Evolutionary conservation across 2,113 vertebrate species (phyloP).

Genomic region (Atrichornis clamosus): DNA sequence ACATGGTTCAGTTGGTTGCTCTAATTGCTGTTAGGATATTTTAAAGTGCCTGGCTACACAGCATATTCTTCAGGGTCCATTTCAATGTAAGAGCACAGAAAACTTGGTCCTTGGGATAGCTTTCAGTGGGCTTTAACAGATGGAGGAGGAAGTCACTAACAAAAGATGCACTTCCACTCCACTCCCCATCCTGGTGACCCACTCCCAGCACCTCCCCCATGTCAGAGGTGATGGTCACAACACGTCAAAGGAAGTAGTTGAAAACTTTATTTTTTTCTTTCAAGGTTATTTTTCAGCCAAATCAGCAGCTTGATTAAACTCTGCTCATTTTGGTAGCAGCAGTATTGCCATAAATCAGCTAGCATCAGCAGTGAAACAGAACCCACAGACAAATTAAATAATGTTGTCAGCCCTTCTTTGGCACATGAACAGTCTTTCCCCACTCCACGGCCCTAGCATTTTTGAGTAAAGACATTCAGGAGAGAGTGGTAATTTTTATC

Average conservation of each 20-base stretch:
- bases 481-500: background rate
- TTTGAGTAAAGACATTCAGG: background rate
- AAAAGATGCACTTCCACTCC: background rate
- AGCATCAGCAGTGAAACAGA: background rate
- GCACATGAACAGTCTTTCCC: background rate
- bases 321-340: background rate
- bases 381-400: background rate
- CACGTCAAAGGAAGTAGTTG: background rate
- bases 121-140: background rate
- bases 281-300: background rate
- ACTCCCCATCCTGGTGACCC: background rate
- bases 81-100: background rate
- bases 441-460: background rate
- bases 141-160: background rate
- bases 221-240: background rate
- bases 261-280: background rate
- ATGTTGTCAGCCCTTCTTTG: background rate
- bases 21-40: background rate
- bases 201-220: background rate
- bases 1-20: background rate
- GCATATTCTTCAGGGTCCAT: background rate
- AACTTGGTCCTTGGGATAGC: background rate
- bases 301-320: background rate
- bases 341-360: background rate
- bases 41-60: background rate